Percentiles rank a stretch among this genome's conserved stretches.
Evolutionary conservation across 2,797 vertebrate genomes (phyloP).

Genomic region (Sebastes glaucus): DNA sequence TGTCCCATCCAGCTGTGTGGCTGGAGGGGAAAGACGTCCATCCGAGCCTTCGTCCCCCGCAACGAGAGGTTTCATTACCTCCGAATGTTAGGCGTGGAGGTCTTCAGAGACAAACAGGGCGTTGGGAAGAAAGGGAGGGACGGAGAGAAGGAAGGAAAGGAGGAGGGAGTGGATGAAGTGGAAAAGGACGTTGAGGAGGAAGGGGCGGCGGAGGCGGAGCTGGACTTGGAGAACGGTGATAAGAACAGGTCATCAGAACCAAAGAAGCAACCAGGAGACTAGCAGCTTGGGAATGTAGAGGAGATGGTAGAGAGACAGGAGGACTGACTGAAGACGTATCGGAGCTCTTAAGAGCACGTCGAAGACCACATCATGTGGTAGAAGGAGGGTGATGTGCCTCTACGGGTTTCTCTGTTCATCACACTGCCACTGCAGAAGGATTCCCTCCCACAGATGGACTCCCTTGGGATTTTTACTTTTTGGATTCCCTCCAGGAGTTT

Average conservation of each 20-base stretch:
- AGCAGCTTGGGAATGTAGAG: slow-evolving; percentile 46
- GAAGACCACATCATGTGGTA: slow-evolving; percentile 10
- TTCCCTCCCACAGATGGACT: slow-evolving; percentile 28
- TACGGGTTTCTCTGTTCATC: not conserved
- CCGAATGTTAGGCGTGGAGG: slow-evolving; percentile 95
- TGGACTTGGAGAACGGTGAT: slow-evolving; percentile 46
- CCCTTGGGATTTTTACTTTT: not conserved
- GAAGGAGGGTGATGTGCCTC: slow-evolving; percentile 11
- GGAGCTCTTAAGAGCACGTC: slow-evolving; percentile 14
- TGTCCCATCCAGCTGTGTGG: slow-evolving; percentile 95
- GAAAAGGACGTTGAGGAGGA: slow-evolving; percentile 18
- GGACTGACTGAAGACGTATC: slow-evolving; percentile 9
- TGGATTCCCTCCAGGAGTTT: slow-evolving; percentile 19
- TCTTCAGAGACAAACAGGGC: slow-evolving; percentile 83
- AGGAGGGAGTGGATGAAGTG: slow-evolving; percentile 12
- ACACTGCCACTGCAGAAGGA: slow-evolving; percentile 36
- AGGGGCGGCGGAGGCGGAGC: not conserved
- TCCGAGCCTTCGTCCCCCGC: slow-evolving; percentile 94
- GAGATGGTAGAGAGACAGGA: not conserved
- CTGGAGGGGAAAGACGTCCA: slow-evolving; percentile 96
- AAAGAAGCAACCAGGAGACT: slow-evolving; percentile 20
- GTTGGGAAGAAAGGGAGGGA: slow-evolving; percentile 60
- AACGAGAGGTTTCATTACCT: slow-evolving; percentile 97
- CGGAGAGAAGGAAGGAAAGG: slow-evolving; percentile 63
- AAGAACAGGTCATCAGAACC: slow-evolving; percentile 44